Evolutionary conservation across 2,888 invertebrate species (phyloP).

Genomic region (Oscheius sp.): DNA sequence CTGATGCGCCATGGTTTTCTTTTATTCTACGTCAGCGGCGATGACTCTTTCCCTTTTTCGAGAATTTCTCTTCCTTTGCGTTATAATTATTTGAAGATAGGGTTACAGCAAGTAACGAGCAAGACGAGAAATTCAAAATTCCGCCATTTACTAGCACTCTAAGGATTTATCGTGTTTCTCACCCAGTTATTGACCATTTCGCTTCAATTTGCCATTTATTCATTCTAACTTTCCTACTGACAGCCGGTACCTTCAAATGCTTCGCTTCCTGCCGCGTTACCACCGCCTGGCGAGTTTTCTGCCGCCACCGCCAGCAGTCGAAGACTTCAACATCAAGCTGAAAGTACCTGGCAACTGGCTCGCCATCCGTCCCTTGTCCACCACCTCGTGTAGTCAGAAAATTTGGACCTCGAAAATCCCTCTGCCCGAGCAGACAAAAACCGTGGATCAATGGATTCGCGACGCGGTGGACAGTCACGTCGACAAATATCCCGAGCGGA

Average conservation of each 20-base stretch:
- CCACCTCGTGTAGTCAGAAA: background rate
- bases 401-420: conserved; percentile 6
- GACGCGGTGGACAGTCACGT: background rate
- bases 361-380: background rate
- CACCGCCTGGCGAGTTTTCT: background rate
- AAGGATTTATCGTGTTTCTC: too few species aligned
- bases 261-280: background rate
- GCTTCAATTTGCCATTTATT: too few species aligned
- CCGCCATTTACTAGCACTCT: too few species aligned
- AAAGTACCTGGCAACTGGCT: background rate
- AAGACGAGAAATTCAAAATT: too few species aligned
- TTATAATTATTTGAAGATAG: too few species aligned
- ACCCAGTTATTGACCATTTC: too few species aligned
- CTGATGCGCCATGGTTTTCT: too few species aligned
- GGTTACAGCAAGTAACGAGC: too few species aligned
- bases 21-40: too few species aligned
- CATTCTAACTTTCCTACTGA: too few species aligned
- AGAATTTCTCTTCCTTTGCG: too few species aligned
- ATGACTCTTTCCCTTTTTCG: too few species aligned
- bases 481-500: background rate
- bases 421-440: conserved; percentile 2
- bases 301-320: background rate
- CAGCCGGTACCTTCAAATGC: background rate
- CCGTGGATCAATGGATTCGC: background rate
- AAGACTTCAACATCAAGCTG: background rate